A percentile compares a stretch with the other conserved stretches of the same genome.
Evolutionary conservation across 2,797 vertebrate genomes (phyloP).

Genomic region (Chaenodraco wilsoni): DNA sequence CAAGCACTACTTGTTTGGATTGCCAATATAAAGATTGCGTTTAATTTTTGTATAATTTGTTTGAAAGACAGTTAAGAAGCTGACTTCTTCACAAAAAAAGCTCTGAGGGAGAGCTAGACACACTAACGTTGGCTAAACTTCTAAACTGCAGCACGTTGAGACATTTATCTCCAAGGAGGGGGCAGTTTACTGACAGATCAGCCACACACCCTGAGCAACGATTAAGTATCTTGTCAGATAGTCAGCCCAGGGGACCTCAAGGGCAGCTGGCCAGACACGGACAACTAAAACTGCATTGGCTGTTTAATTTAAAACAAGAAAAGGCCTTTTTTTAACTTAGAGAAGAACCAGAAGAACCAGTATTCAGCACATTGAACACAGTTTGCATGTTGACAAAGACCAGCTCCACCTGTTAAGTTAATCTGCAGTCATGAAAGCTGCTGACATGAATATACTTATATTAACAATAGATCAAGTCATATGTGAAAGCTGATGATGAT

Average conservation of each 20-base stretch:
- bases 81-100: conserved; percentile 10
- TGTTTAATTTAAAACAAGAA: conserved; percentile 14
- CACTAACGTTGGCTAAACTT: not conserved
- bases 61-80: not conserved
- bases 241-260: conserved; percentile 34
- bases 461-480: not conserved
- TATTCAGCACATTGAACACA: not conserved
- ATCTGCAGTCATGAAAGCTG: not conserved
- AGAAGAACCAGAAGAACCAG: not conserved
- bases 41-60: not conserved
- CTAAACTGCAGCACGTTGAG: conserved; percentile 12
- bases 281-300: conserved; percentile 19
- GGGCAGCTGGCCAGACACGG: conserved; percentile 23
- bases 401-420: not conserved
- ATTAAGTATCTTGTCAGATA: conserved; percentile 48
- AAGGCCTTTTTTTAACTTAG: not conserved
- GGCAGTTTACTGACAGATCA: conserved; percentile 41
- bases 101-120: not conserved
- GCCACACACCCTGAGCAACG: conserved; percentile 27
- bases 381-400: not conserved
- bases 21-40: not conserved
- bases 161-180: conserved; percentile 24
- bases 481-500: not conserved
- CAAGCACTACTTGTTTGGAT: not conserved
- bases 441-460: not conserved